Base-by-base conservation (phyloP, 1,140 invertebrate genomes). In the Bombus fervidus region DNA sequence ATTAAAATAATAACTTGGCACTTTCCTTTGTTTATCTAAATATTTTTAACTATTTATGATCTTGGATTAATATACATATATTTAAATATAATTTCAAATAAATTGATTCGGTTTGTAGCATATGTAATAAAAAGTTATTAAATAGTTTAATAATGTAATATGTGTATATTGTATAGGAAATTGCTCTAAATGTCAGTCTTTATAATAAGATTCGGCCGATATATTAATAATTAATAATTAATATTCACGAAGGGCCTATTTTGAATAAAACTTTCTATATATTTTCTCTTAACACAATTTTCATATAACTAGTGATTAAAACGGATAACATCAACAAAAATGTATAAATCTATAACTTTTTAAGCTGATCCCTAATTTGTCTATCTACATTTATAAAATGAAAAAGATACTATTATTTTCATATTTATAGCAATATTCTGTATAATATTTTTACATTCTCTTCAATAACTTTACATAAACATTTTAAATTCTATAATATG, bases 131-230 rank as follows among this genome's bases (percentile, higher is more conserved):
- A 80, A 53, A 69, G n/a, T 62, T 18, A 84, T 62, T 85, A 43
- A 80, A 53, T 62, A 47, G 39, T 59, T 78, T 80, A 80, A 53
- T 53, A 80, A 81, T 53, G 9, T 43, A 80, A 66, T 64, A 71
- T 77, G 3, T 77, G 34, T 53, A 64, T 25, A 66, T 86, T 57
- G 22, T 47, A 74, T 59, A 74, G 82, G 71, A 79, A 85, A 84
- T 78, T 84, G 82, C 76, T 78, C 86, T 84, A 78, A 86, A 86
- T 84, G 85, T 79, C 75, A 87, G 43, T 87, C 69, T 79, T 78
- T 12, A 34, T 18, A 37, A 80, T 76, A 81, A 66, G 28, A 74
- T 81, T 75, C 59, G 13, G 37, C 59, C 31, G 37, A 81, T 74
- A 41, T 75, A 37, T 37, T 37, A 37, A 37, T 37, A 37, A 77